Evolutionary conservation across 2,113 vertebrate species (phyloP).

Genomic region (Atherinomorus stipes): DNA sequence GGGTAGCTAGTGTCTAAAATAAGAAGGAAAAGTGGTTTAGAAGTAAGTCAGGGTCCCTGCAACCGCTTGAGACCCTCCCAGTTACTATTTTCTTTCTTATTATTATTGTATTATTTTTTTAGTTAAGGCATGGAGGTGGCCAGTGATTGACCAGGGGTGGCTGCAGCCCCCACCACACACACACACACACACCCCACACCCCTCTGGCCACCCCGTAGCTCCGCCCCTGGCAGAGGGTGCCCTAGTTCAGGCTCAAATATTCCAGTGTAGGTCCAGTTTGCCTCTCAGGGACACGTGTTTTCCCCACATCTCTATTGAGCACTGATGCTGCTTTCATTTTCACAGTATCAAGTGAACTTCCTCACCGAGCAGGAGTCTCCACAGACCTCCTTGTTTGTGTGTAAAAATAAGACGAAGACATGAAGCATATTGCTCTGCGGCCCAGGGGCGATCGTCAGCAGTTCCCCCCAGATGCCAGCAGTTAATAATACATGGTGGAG

Average conservation of each 20-base stretch:
- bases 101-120: too few species aligned
- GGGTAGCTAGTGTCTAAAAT: too few species aligned
- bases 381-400: slow-evolving; percentile 30
- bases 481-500: slow-evolving; percentile 24
- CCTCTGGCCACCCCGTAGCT: too few species aligned
- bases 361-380: not conserved
- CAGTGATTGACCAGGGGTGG: too few species aligned
- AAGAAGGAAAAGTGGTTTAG: too few species aligned
- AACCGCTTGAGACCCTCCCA: too few species aligned
- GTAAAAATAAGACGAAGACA: slow-evolving; percentile 41
- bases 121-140: too few species aligned
- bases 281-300: not conserved
- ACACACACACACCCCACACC: too few species aligned
- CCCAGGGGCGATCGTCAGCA: slow-evolving; percentile 19
- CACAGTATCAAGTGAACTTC: slow-evolving; percentile 2
- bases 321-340: not conserved
- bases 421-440: slow-evolving; percentile 38
- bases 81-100: too few species aligned
- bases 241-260: slow-evolving; percentile 56
- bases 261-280: slow-evolving; percentile 26
- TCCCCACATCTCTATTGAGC: slow-evolving; percentile 1
- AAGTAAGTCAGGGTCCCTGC: too few species aligned
- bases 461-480: slow-evolving; percentile 36
- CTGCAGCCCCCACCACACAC: too few species aligned
- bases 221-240: too few species aligned